Base-by-base conservation (phyloP, 1,140 invertebrate genomes). In the Eumaeus atala region DNA sequence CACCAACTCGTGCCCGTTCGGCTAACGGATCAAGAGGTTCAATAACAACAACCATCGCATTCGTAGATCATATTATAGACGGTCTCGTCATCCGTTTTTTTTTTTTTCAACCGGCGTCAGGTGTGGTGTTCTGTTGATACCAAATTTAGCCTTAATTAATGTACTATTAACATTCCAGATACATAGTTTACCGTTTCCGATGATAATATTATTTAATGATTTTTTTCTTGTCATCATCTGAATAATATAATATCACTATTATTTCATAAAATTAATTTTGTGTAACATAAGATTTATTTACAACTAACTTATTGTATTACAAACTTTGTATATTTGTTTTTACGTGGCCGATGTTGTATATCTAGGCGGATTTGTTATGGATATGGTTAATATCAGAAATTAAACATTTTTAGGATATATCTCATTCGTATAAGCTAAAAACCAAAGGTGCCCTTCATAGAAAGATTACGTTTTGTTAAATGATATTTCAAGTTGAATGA, bases 381-480 rank as follows among this genome's bases (percentile, higher is more conserved):
- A 77, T 71, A 67, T 82, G 81, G 77, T 70, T 86, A 74, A 74
- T 77, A 78, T 64, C 79, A 80, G 76, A 84, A 86, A 86, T 78
- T 72, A 83, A 83, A 82, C 74, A 77, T 73, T 75, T 28, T 73
- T 84, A 87, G 83, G 78, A 84, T 87, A 84, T 74, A 77, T 79
- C 81, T 77, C 84, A 82, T 84, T 84, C 77, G 83, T 86, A 71
- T 88, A 88, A 88, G 87, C 87, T 88, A 88, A 87, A 88, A 88
- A 88, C 87, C 87, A 88, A 88, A 88, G 87, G 87, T 88, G 87
- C 87, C 87, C 87, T 88, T 88, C 85, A 87, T 87, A 88, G 85
- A 88, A 81, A 77, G 77, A 84, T 84, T 87, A 87, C 84, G 81
- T 87, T 87, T 84, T 87, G 84, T 87, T 87, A 77, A 76, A 80